A percentile compares a stretch with the other conserved stretches of the same genome.
These are phyloP conservation scores for Cyclina sinensis DNA, from an alignment of 1,140 invertebrate species.

Conservation along the genomic window DNA sequence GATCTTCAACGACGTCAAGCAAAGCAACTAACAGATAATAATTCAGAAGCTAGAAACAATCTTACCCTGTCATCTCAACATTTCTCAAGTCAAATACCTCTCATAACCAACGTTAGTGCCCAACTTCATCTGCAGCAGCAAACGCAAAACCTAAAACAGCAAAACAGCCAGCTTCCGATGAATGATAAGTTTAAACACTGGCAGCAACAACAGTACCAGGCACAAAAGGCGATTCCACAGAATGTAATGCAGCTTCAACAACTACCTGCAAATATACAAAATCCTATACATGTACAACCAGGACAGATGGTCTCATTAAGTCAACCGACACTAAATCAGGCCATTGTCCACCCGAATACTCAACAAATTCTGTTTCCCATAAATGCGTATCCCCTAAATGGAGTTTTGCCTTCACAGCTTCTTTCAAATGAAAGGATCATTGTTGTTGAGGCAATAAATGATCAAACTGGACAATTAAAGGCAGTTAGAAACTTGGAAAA, in stretches of 20 bases:
- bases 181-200: not conserved
- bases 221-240: not conserved
- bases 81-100: not conserved
- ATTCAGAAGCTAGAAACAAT: not conserved
- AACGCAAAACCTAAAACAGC: not conserved
- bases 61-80: not conserved
- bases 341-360: not conserved
- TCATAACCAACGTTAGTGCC: not conserved
- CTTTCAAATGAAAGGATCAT: not conserved
- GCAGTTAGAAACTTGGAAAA: too few species aligned
- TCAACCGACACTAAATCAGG: not conserved
- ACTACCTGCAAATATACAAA: not conserved
- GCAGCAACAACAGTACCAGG: not conserved
- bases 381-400: not conserved
- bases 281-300: not conserved
- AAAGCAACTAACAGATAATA: not conserved
- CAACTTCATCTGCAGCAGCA: too few species aligned
- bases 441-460: not conserved
- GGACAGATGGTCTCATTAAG: not conserved
- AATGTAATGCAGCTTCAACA: not conserved
- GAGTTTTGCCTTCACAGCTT: not conserved
- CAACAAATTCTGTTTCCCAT: not conserved
- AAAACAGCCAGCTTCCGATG: too few species aligned
- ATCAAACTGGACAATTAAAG: not conserved
- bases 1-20: too few species aligned